phyloP scores from a whole-genome alignment of 2,113 vertebrate species.

The Stigmatopora argus region DNA sequence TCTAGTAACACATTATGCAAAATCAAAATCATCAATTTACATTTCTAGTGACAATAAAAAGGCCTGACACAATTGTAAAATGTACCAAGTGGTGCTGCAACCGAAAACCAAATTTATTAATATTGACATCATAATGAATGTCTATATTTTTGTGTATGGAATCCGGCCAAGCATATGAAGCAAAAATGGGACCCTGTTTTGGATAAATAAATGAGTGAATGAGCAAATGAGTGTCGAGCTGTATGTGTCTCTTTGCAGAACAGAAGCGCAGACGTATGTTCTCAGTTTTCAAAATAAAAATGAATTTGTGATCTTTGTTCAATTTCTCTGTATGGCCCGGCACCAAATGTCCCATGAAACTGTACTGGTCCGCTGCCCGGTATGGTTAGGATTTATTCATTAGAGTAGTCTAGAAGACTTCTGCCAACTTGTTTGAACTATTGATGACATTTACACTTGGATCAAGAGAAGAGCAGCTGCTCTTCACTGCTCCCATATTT shows the following conservation, averaged over 20 bases:
- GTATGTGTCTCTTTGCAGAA: too few species aligned
- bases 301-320: not conserved
- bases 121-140: too few species aligned
- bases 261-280: not conserved
- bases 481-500: not conserved
- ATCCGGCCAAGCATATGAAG: too few species aligned
- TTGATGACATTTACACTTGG: not conserved
- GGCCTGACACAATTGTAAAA: too few species aligned
- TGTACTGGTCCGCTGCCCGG: too few species aligned
- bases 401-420: not conserved
- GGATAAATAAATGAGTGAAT: too few species aligned
- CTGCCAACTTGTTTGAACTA: conserved; percentile 2
- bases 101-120: too few species aligned
- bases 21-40: not conserved
- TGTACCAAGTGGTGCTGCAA: too few species aligned
- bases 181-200: too few species aligned
- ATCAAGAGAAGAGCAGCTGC: conserved; percentile 2
- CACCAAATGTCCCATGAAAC: not conserved
- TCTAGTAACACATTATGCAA: not conserved
- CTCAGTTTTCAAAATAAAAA: not conserved
- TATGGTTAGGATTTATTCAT: not conserved
- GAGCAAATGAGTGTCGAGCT: too few species aligned
- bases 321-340: not conserved
- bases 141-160: too few species aligned
- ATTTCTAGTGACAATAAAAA: too few species aligned